A percentile compares a stretch with the other conserved stretches of the same genome.
phyloP scores from a whole-genome alignment of 2,113 vertebrate genomes.

The Narcine bancroftii region DNA sequence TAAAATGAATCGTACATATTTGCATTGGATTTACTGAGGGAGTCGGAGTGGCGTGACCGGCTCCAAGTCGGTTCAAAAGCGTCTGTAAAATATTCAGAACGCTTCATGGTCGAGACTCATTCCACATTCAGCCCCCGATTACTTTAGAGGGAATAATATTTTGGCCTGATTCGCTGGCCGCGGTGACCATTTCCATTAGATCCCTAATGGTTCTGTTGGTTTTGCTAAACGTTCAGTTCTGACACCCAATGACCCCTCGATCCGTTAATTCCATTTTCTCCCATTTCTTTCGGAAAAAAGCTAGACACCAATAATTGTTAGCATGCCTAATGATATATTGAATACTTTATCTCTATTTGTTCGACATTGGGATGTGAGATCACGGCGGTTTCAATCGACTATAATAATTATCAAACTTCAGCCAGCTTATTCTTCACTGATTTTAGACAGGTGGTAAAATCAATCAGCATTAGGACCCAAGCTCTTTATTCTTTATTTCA shows the following conservation, averaged over 20 bases:
- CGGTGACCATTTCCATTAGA: conserved; percentile 44
- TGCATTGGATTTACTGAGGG: not conserved
- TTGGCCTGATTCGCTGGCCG: conserved; percentile 40
- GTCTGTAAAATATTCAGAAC: not conserved
- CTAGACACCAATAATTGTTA: conserved; percentile 40
- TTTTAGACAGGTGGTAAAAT: not conserved
- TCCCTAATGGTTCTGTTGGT: conserved; percentile 57
- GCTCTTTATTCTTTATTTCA: not conserved
- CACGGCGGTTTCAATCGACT: conserved; percentile 32
- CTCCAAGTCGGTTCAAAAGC: not conserved
- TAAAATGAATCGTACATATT: not conserved
- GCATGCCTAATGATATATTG: conserved; percentile 41
- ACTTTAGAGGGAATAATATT: conserved; percentile 15
- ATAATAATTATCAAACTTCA: conserved; percentile 19
- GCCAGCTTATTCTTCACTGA: conserved; percentile 25
- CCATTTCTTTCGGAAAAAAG: conserved; percentile 45
- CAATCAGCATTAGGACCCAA: conserved; percentile 17
- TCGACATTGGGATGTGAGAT: conserved; percentile 36
- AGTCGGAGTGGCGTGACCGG: not conserved
- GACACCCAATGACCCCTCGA: conserved; percentile 55
- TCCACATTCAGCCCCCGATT: not conserved
- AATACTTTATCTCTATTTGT: conserved; percentile 44
- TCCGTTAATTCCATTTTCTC: conserved; percentile 53
- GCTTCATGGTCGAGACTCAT: too few relatives aligned
- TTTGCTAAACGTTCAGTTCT: conserved; percentile 56